A percentile compares a stretch with the other conserved stretches of the same genome.
phyloP scores from a whole-genome alignment of 30 jellyfish, hydroid and myxozoan genomes.

The Cassiopea andromeda region DNA sequence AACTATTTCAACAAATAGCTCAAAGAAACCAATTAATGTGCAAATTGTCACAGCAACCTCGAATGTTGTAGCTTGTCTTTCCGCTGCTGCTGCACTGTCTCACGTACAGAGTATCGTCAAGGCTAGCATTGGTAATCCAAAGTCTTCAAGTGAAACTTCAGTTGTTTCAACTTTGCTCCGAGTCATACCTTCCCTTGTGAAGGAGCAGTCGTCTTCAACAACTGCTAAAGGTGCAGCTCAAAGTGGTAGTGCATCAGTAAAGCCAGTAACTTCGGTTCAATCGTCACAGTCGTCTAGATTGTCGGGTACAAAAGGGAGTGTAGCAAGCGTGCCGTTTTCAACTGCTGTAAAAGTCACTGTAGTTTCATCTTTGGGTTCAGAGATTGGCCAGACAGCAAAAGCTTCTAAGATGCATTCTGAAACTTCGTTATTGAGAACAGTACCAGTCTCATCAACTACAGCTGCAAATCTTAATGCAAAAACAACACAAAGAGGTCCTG shows the following conservation, averaged over 20 bases:
- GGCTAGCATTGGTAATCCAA: conserved; percentile 21
- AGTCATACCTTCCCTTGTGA: conserved; percentile 51
- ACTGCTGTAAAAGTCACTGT: conserved; percentile 20
- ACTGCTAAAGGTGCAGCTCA: not conserved
- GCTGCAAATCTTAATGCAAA: not conserved
- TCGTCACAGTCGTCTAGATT: not conserved
- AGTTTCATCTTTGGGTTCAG: not conserved
- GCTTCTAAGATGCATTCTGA: not conserved
- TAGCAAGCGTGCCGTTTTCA: conserved; percentile 11
- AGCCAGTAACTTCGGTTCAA: not conserved
- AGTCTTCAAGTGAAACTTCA: conserved; percentile 32
- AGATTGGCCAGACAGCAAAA: not conserved
- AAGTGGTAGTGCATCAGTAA: not conserved
- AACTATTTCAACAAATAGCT: not conserved
- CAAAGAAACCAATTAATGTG: conserved; percentile 30
- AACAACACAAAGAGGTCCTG: not conserved
- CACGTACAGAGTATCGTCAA: conserved; percentile 33
- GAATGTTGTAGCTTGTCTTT: conserved; percentile 39
- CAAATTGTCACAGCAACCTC: conserved; percentile 46
- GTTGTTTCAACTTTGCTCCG: conserved; percentile 51
- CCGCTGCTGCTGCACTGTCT: conserved; percentile 43
- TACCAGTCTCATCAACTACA: not conserved
- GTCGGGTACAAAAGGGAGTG: not conserved
- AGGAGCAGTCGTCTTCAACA: not conserved
- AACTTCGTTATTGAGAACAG: conserved; percentile 11